These are phyloP conservation scores for Operophtera brumata DNA, from an alignment of 2,888 invertebrate species.

Conservation along the genomic window DNA sequence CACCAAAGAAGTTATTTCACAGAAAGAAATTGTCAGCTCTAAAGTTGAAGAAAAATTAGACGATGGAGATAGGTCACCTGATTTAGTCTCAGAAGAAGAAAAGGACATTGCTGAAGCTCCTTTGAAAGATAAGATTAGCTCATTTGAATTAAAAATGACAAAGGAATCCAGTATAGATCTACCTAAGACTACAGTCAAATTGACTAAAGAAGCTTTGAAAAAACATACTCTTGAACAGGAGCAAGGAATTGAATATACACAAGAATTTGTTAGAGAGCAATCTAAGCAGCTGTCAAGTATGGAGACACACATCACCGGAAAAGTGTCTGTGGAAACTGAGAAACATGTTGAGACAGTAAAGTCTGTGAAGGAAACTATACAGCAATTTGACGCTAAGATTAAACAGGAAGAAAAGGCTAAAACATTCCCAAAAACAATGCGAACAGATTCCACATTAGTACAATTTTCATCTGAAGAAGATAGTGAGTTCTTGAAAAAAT, in stretches of 20 bases:
- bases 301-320: conserved; percentile 55
- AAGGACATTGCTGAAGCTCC: conserved; percentile 76
- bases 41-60: conserved; percentile 80
- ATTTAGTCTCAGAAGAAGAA: conserved; percentile 65
- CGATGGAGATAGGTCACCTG: conserved; percentile 70
- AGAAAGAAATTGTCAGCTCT: conserved; percentile 71
- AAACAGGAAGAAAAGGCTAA: conserved; percentile 66
- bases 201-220: conserved; percentile 77
- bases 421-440: conserved; percentile 63
- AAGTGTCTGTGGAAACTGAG: conserved; percentile 53
- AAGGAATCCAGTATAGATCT: conserved; percentile 67
- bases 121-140: conserved; percentile 68
- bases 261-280: conserved; percentile 77
- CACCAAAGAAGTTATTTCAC: conserved; percentile 65
- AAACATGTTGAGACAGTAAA: conserved; percentile 61
- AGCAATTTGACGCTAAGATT: conserved; percentile 68
- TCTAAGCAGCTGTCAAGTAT: conserved; percentile 65
- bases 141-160: conserved; percentile 73
- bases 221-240: conserved; percentile 75
- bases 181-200: conserved; percentile 66
- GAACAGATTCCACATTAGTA: conserved; percentile 76
- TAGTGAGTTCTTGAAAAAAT: conserved; percentile 75
- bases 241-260: conserved; percentile 74
- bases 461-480: conserved; percentile 79
- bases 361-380: conserved; percentile 74